Base-by-base conservation (phyloP, 2,888 invertebrate genomes). In the Trachelus iudaicus region DNA sequence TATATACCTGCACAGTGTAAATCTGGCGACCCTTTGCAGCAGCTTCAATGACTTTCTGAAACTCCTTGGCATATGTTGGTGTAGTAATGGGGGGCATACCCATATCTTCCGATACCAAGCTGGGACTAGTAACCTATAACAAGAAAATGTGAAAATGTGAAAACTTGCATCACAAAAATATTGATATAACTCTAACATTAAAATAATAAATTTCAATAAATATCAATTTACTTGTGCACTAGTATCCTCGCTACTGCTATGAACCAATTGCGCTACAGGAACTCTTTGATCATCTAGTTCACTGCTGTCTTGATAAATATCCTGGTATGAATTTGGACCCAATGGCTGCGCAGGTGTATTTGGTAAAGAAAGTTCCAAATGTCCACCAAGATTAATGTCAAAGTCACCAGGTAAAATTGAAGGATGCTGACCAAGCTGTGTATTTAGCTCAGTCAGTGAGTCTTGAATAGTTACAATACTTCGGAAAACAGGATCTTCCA, bases 321-420 rank as follows among this genome's bases (percentile, higher is more conserved):
- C 90, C 77, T 88, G 89, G 79, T 89, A 91, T 81, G 89, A 86
- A 76, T 87, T 90, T 40, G 87, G 88, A 13, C 88, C 90, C 11
- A 90, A 84, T 0, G 90, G 87, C 78, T 90, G 90, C 11, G 88
- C 85, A 4, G 91, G 87, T 12, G 90, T 89, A 75, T 79, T 90
- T 3, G 91, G 91, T 74, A 91, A 88, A 4, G 91, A 91, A 11
- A 91, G 83, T 75, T 91, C 90, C 73, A 91, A 77, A 73, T 90
- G 90, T 88, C 97, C 97, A 84, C 96, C 95, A 73, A 96, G 94
- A 85, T 96, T 96, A 78, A 99, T 97, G 90, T 98, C 98, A 92
- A 98, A 98, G 91, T 98, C 98, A 76, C 96, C 96, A 73, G 98
- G 97, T 81, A 98, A 93, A 90, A 98, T 97, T 33, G 98, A 98